These are phyloP conservation scores for Heliconius cydno DNA, from an alignment of 2,888 invertebrate species.

Conservation along the genomic window DNA sequence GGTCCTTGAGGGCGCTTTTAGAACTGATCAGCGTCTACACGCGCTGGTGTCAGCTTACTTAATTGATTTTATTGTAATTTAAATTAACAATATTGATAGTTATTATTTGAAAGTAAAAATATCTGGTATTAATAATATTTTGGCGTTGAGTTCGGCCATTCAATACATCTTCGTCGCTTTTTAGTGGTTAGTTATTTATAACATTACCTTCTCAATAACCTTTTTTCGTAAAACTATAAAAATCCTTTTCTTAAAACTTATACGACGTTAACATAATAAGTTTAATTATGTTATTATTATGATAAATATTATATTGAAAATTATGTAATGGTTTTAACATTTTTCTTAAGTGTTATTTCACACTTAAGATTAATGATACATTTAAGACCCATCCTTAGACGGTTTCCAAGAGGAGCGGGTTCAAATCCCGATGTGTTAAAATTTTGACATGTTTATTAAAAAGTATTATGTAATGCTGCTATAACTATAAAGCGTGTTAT, in stretches of 20 bases:
- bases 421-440: too few species aligned
- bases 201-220: too few species aligned
- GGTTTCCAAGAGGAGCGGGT: too few species aligned
- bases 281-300: not conserved
- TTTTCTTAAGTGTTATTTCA: too few species aligned
- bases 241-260: not conserved
- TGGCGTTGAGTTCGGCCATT: not conserved
- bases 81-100: not conserved
- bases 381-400: too few species aligned
- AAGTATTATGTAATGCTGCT: too few species aligned
- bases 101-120: not conserved
- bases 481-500: not conserved
- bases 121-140: not conserved
- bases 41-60: conserved; percentile 28
- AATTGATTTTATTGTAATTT: not conserved
- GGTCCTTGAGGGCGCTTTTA: conserved; percentile 20
- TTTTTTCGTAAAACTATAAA: too few species aligned
- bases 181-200: too few species aligned
- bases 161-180: too few species aligned
- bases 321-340: not conserved
- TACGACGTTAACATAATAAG: not conserved
- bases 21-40: conserved; percentile 15
- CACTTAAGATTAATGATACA: too few species aligned
- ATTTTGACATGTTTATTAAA: too few species aligned
- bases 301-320: not conserved